These are phyloP conservation scores for Drosophila percnosoma DNA, from an alignment of 2,888 invertebrate species.

Conservation along the genomic window DNA sequence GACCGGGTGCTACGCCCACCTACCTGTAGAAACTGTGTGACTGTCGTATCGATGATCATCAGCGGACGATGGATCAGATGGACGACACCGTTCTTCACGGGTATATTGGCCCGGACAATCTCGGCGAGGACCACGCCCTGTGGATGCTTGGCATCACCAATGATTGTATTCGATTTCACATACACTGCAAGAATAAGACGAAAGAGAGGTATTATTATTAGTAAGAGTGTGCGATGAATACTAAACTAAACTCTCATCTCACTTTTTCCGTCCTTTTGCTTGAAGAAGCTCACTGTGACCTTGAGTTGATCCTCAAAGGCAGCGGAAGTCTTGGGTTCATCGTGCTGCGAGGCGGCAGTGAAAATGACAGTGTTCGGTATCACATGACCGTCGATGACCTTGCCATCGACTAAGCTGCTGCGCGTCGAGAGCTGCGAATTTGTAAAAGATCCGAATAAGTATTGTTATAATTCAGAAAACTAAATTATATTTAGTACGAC, in stretches of 20 bases:
- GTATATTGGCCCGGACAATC: slow-evolving; percentile 95
- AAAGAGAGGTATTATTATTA: neutral
- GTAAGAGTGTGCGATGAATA: neutral
- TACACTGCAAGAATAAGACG: slow-evolving; percentile 86
- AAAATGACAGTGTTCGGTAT: slow-evolving; percentile 94
- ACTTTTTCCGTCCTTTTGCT: slow-evolving; percentile 90
- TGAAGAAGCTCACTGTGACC: slow-evolving; percentile 92
- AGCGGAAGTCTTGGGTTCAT: slow-evolving; percentile 91
- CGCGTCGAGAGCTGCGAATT: slow-evolving; percentile 88
- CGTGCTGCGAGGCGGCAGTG: slow-evolving; percentile 91
- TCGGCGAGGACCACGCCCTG: slow-evolving; percentile 94
- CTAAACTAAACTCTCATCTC: slow-evolving; percentile 66
- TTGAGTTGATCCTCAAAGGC: slow-evolving; percentile 93
- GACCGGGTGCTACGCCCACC: slow-evolving; percentile 76
- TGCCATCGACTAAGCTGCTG: slow-evolving; percentile 91
- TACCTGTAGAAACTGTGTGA: slow-evolving; percentile 94
- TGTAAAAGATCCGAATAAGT: neutral
- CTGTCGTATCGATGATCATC: slow-evolving; percentile 95
- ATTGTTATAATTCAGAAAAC: neutral
- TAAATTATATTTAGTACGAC: neutral
- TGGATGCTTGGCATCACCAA: slow-evolving; percentile 91
- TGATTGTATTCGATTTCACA: slow-evolving; percentile 93
- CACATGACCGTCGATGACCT: slow-evolving; percentile 95
- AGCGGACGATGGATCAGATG: slow-evolving; percentile 96
- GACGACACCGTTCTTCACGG: slow-evolving; percentile 95